These are phyloP conservation scores for Phragmatobia fuliginosa DNA, from an alignment of 2,888 invertebrate genomes.

Conservation along the genomic window DNA sequence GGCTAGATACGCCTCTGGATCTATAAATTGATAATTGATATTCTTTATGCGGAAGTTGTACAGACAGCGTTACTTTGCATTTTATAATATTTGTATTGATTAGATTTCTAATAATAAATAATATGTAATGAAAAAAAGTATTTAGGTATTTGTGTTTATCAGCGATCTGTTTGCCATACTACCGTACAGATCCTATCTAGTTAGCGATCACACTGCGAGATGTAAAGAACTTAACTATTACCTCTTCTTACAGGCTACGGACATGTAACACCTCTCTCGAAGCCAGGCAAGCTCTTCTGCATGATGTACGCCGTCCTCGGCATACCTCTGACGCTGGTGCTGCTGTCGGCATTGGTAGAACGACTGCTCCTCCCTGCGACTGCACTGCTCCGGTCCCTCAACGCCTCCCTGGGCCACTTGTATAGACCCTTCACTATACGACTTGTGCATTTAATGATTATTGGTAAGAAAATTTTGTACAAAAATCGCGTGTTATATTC, in stretches of 20 bases:
- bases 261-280: conserved; percentile 94
- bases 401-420: conserved; percentile 90
- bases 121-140: too few relatives aligned
- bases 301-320: conserved; percentile 94
- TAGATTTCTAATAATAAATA: too few relatives aligned
- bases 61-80: too few relatives aligned
- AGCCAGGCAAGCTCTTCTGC: conserved; percentile 95
- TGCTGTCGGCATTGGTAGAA: conserved; percentile 94
- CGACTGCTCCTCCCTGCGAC: conserved; percentile 92
- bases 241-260: conserved; percentile 90
- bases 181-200: too few relatives aligned
- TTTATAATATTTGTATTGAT: too few relatives aligned
- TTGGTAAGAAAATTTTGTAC: conserved; percentile 78
- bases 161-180: too few relatives aligned
- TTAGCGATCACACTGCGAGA: too few relatives aligned
- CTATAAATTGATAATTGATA: too few relatives aligned
- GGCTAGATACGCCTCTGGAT: too few relatives aligned
- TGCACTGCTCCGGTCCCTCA: conserved; percentile 89
- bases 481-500: background rate
- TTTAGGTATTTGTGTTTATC: too few relatives aligned
- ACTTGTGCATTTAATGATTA: conserved; percentile 90
- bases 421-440: conserved; percentile 92
- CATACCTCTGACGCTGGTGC: conserved; percentile 94
- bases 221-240: too few relatives aligned
- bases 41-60: too few relatives aligned